These are phyloP conservation scores for Cantharis nigra DNA, from an alignment of 2,888 invertebrate genomes.

Conservation along the genomic window DNA sequence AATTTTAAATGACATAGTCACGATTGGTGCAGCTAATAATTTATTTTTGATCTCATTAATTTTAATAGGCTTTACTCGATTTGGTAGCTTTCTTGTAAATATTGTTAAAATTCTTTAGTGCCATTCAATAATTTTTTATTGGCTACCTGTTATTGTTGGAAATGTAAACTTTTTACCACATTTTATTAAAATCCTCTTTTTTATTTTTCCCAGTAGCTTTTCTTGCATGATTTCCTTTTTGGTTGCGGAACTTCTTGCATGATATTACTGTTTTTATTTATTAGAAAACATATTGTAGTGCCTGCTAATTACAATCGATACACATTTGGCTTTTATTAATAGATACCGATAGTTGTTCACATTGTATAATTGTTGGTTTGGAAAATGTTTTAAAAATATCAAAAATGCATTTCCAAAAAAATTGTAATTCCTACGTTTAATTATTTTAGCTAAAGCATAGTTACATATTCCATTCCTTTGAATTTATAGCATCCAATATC, in stretches of 20 bases:
- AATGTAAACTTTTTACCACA: slow-evolving; percentile 27
- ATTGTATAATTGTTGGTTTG: neutral
- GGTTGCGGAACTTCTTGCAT: slow-evolving; percentile 17
- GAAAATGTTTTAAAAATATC: neutral
- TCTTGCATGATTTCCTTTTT: slow-evolving; percentile 12
- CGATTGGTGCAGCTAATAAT: neutral
- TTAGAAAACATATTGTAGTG: neutral
- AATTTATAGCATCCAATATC: neutral
- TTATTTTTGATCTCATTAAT: neutral
- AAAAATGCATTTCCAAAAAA: neutral
- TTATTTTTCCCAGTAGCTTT: neutral
- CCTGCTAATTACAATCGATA: neutral
- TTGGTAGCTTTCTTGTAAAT: neutral
- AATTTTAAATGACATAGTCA: neutral
- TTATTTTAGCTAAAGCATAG: neutral
- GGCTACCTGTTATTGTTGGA: slow-evolving; percentile 14
- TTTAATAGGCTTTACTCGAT: neutral
- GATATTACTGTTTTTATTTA: slow-evolving; percentile 4
- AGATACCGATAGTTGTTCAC: neutral
- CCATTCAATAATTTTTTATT: slow-evolving; percentile 5
- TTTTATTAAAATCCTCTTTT: neutral
- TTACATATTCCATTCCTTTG: neutral
- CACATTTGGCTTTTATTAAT: neutral
- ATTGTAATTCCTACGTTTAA: neutral
- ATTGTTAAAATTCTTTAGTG: neutral